phyloP scores from a whole-genome alignment of 1,140 invertebrate species.

The Drosophila subobscura region DNA sequence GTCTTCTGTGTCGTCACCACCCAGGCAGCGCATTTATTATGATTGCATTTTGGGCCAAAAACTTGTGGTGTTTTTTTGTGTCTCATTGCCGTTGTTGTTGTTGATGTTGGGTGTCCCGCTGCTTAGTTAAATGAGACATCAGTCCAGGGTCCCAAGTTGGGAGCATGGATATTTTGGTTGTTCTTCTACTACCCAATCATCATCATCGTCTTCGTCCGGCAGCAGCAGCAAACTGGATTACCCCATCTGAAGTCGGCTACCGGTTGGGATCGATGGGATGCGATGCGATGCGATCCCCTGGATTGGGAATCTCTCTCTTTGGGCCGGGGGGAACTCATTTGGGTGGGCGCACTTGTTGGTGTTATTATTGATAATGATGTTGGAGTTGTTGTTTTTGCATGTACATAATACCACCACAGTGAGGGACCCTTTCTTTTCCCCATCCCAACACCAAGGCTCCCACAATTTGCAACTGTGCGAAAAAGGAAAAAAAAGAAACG shows the following conservation, averaged over 20 bases:
- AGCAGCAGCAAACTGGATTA: conserved; percentile 37
- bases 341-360: conserved; percentile 66
- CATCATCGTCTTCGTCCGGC: neutral
- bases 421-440: neutral
- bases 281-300: neutral
- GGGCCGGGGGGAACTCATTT: conserved; percentile 39
- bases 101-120: conserved; percentile 53
- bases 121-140: conserved; percentile 81
- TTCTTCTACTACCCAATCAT: conserved; percentile 7
- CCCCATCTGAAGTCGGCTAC: conserved; percentile 36
- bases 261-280: conserved; percentile 28
- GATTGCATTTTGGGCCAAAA: conserved; percentile 76
- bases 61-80: conserved; percentile 18
- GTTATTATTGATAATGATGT: conserved; percentile 80
- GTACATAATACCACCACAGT: conserved; percentile 43
- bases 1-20: conserved; percentile 49
- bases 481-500: conserved; percentile 30
- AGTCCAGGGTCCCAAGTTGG: conserved; percentile 30
- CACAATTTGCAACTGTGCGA: conserved; percentile 42
- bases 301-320: conserved; percentile 17
- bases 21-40: conserved; percentile 79
- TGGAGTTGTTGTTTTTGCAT: conserved; percentile 72
- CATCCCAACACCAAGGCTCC: conserved; percentile 28
- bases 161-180: neutral
- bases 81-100: conserved; percentile 2